Conservation (phyloP, 2,888 invertebrate genomes). For the Macrophya annulata region DNA sequence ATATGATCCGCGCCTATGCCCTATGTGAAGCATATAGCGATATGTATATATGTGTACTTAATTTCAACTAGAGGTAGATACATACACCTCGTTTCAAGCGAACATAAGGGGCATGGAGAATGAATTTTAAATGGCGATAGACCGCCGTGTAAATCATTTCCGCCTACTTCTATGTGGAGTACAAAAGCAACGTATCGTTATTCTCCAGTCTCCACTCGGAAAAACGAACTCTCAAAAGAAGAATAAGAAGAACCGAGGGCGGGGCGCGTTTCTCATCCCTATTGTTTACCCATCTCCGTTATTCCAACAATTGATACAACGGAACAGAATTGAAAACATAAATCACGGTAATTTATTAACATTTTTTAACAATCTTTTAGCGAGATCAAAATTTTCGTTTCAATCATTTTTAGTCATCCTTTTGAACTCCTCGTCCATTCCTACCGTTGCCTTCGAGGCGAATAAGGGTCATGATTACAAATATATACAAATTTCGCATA, state of each 20-base stretch:
- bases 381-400: neutral
- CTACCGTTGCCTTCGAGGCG: neutral
- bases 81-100: neutral
- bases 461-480: neutral
- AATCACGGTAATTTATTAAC: neutral
- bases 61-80: neutral
- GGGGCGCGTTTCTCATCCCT: neutral
- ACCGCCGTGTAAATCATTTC: constrained; percentile 27
- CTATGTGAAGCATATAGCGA: neutral
- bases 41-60: neutral
- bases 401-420: neutral
- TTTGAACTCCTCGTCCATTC: neutral
- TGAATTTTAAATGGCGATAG: constrained; percentile 22
- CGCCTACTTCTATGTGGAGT: constrained; percentile 4
- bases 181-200: neutral
- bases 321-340: neutral
- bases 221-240: neutral
- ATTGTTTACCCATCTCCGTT: neutral
- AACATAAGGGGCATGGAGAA: neutral
- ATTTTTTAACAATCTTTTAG: neutral
- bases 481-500: neutral
- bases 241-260: neutral
- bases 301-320: neutral
- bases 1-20: neutral
- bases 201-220: neutral